Percentiles rank a stretch among this genome's conserved stretches.
phyloP scores from a whole-genome alignment of 2,113 vertebrate species.

The Takifugu bimaculatus region DNA sequence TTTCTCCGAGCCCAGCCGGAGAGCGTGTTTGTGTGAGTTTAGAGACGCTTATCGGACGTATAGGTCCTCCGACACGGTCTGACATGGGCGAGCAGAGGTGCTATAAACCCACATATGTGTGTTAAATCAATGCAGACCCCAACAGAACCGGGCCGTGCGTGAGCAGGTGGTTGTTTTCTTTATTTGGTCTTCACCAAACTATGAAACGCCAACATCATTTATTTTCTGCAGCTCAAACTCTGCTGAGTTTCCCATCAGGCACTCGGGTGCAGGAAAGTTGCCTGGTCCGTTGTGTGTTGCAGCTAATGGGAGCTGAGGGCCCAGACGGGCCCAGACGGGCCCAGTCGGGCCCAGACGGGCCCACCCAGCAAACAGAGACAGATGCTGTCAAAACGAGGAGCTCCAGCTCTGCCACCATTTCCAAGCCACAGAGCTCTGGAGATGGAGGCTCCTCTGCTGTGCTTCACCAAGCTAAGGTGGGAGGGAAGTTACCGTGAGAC shows the following conservation, averaged over 20 bases:
- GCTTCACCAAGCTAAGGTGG: not conserved
- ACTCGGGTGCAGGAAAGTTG: slow-evolving; percentile 38
- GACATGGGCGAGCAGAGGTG: slow-evolving; percentile 24
- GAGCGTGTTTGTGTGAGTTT: slow-evolving; percentile 3
- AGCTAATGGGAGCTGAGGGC: slow-evolving; percentile 44
- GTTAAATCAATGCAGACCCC: not conserved
- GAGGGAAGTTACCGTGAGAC: too few relatives aligned
- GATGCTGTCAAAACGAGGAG: slow-evolving; percentile 42
- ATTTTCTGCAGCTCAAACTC: too few relatives aligned
- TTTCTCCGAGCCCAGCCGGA: slow-evolving; percentile 12
- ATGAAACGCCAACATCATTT: too few relatives aligned
- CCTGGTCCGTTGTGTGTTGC: slow-evolving; percentile 22
- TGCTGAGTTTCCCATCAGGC: slow-evolving; percentile 46
- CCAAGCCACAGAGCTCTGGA: too few relatives aligned
- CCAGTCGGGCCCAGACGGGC: slow-evolving; percentile 9
- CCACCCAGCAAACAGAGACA: slow-evolving; percentile 25
- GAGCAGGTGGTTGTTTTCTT: too few relatives aligned
- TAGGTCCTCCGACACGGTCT: slow-evolving; percentile 24
- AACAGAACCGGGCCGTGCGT: not conserved
- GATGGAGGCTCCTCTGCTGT: too few relatives aligned
- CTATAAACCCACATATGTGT: slow-evolving; percentile 23
- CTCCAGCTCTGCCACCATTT: not conserved
- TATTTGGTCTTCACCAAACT: too few relatives aligned
- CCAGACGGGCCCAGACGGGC: slow-evolving; percentile 21
- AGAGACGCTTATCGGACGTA: slow-evolving; percentile 25